These are phyloP conservation scores for Pseudorectes ferrugineus DNA, from an alignment of 2,113 vertebrate genomes.

Conservation along the genomic window DNA sequence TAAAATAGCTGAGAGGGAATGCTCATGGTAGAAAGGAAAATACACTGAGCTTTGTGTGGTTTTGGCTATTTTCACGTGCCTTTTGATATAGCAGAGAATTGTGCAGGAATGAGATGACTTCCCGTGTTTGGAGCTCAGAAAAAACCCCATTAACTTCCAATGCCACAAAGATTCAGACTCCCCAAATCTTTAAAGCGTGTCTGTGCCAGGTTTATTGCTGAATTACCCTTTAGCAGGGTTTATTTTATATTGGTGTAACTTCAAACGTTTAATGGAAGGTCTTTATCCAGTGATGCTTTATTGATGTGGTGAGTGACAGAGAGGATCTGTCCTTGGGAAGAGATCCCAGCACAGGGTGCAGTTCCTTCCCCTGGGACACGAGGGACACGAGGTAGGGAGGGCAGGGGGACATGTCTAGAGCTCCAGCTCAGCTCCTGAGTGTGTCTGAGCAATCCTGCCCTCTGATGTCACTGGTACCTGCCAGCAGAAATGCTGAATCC, in stretches of 20 bases:
- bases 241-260: neutral
- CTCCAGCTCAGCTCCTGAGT: neutral
- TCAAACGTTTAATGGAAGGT: accelerated
- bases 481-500: neutral
- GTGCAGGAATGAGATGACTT: neutral
- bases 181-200: accelerated
- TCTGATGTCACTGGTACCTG: slow-evolving; percentile 24
- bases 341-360: neutral
- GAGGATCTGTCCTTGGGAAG: neutral
- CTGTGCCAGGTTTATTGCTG: neutral
- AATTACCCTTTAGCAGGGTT: neutral
- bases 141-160: neutral
- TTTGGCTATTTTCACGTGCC: neutral
- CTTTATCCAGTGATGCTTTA: accelerated
- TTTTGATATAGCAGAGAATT: neutral
- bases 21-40: neutral
- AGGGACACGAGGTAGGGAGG: neutral
- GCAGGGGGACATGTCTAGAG: neutral
- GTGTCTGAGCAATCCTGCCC: neutral
- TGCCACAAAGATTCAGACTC: neutral
- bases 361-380: neutral
- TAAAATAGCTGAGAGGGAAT: neutral
- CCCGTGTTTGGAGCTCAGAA: slow-evolving; percentile 25
- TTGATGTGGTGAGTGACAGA: neutral
- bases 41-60: neutral